These are phyloP conservation scores for Sebastes hubbsi DNA, from an alignment of 2,797 vertebrate genomes.

Conservation along the genomic window DNA sequence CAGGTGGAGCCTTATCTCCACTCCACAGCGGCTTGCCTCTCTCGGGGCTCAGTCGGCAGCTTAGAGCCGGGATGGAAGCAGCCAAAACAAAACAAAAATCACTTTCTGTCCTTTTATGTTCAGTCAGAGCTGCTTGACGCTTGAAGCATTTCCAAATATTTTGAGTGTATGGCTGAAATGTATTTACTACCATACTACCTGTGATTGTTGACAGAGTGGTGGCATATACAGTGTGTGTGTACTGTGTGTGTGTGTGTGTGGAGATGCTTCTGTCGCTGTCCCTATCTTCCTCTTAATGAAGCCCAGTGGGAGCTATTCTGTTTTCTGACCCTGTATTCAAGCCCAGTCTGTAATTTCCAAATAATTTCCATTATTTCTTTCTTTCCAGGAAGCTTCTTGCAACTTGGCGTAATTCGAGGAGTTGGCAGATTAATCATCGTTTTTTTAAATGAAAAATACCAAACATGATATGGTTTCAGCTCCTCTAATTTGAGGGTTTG, in stretches of 20 bases:
- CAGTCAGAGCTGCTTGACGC: conserved; percentile 16
- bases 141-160: conserved; percentile 17
- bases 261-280: neutral
- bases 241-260: neutral
- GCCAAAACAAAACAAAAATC: conserved; percentile 28
- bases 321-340: neutral
- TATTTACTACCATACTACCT: neutral
- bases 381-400: no score
- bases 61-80: conserved; percentile 30
- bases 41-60: conserved; percentile 51
- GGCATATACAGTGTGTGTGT: neutral
- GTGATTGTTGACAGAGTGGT: neutral
- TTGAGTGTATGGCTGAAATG: neutral
- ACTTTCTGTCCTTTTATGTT: conserved; percentile 29
- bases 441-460: neutral
- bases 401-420: no score
- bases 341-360: neutral
- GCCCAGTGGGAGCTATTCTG: neutral
- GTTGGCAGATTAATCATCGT: neutral
- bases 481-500: neutral
- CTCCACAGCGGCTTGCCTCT: conserved; percentile 52
- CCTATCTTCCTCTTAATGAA: neutral
- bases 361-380: neutral
- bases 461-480: neutral
- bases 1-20: conserved; percentile 73